phyloP scores from a whole-genome alignment of 2,888 invertebrate species.

The Agrotis ipsilon region DNA sequence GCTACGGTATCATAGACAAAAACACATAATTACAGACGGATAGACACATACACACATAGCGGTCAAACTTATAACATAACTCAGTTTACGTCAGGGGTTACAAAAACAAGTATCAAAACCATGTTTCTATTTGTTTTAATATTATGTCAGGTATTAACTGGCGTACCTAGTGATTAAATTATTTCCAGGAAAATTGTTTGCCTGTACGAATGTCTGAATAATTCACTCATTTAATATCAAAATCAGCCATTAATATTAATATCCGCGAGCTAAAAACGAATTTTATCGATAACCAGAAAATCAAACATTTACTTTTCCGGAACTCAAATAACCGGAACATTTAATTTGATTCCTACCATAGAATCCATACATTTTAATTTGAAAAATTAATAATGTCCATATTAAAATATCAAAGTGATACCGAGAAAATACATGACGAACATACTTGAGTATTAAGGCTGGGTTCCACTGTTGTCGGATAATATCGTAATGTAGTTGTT shows the following conservation, averaged over 20 bases:
- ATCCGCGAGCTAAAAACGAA: slow-evolving; percentile 28
- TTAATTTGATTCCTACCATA: slow-evolving; percentile 41
- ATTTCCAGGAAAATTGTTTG: neutral
- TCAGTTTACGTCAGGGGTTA: too few species aligned
- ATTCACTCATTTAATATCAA: slow-evolving; percentile 42
- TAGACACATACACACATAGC: too few species aligned
- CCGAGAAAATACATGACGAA: slow-evolving; percentile 13
- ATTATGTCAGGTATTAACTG: slow-evolving; percentile 11
- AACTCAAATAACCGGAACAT: slow-evolving; percentile 46
- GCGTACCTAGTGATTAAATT: neutral
- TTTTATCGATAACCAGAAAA: slow-evolving; percentile 54
- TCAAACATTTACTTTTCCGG: slow-evolving; percentile 45
- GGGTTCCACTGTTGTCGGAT: slow-evolving; percentile 20
- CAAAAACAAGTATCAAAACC: too few species aligned
- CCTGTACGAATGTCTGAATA: slow-evolving; percentile 1
- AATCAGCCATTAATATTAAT: slow-evolving; percentile 45
- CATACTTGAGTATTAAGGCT: slow-evolving; percentile 5
- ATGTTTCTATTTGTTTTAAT: neutral
- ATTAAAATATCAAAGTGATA: slow-evolving; percentile 35
- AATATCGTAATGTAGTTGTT: slow-evolving; percentile 16
- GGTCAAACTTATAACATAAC: too few species aligned
- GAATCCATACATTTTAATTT: slow-evolving; percentile 49
- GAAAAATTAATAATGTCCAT: slow-evolving; percentile 18
- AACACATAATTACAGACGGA: too few species aligned
- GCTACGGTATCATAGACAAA: too few species aligned